phyloP scores from a whole-genome alignment of 2,113 vertebrate species.

The Tenrec ecaudatus region DNA sequence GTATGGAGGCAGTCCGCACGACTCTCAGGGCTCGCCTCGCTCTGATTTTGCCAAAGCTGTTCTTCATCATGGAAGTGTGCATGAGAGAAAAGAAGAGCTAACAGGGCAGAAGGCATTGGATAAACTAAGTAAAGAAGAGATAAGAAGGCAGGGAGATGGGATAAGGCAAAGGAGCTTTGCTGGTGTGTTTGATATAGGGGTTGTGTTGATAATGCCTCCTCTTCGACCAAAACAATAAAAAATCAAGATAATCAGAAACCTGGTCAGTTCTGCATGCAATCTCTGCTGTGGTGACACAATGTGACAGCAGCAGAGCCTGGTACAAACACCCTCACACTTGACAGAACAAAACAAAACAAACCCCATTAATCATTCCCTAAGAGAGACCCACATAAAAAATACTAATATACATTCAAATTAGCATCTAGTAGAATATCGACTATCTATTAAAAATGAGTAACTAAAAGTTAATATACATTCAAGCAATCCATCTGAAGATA shows the following conservation, averaged over 20 bases:
- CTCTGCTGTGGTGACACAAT: background rate
- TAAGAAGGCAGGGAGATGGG: background rate
- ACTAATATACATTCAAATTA: background rate
- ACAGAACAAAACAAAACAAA: background rate
- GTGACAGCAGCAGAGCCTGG: background rate
- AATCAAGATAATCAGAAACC: conserved; percentile 57
- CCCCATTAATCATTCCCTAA: background rate
- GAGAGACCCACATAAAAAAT: background rate
- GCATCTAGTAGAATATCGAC: background rate
- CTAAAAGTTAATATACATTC: too few relatives aligned
- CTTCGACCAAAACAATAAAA: conserved; percentile 60
- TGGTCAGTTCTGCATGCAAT: conserved; percentile 1
- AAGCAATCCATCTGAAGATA: conserved; percentile 1
- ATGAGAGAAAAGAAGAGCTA: background rate
- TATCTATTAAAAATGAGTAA: background rate
- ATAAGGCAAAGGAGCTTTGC: background rate
- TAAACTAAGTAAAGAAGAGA: background rate
- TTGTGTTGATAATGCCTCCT: background rate
- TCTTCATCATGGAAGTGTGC: background rate
- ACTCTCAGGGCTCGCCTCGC: background rate
- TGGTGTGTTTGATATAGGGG: background rate
- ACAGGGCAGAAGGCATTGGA: background rate
- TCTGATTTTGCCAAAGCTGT: background rate
- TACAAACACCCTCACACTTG: too few relatives aligned
- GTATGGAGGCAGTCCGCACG: background rate